phyloP scores from a whole-genome alignment of 92 coral and sea anemone genomes.

The Pocillopora grandis region DNA sequence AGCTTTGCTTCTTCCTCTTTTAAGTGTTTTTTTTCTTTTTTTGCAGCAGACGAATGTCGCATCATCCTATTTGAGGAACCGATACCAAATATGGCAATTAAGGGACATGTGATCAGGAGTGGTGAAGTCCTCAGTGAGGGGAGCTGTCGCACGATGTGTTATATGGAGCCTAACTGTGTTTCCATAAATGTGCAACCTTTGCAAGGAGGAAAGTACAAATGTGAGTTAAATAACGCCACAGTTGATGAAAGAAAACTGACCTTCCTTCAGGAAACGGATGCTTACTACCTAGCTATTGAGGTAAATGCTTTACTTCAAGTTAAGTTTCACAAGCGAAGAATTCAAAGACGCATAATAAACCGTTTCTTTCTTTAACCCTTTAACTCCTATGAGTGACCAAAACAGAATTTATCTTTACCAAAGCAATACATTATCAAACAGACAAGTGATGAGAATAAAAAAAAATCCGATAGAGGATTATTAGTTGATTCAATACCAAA shows the following conservation, averaged over 20 bases:
- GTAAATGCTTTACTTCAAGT: background rate
- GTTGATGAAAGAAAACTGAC: background rate
- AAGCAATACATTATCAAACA: too few species aligned
- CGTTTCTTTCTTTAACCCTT: too few species aligned
- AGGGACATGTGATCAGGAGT: background rate
- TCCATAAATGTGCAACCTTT: slow-evolving; percentile 1
- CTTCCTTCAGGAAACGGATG: background rate
- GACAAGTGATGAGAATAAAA: too few species aligned
- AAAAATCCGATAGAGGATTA: too few species aligned
- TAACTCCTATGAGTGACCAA: too few species aligned
- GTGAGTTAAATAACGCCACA: slow-evolving; percentile 3
- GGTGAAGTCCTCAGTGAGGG: background rate
- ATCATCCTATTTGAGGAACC: slow-evolving; percentile 9
- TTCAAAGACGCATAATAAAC: too few species aligned
- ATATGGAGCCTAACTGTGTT: slow-evolving; percentile 15
- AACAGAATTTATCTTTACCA: too few species aligned
- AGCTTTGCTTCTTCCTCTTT: background rate
- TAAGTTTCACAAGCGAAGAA: background rate
- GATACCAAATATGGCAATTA: slow-evolving; percentile 2
- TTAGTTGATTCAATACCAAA: too few species aligned
- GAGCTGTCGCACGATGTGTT: slow-evolving; percentile 4
- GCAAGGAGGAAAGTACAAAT: background rate
- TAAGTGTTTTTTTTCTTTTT: background rate
- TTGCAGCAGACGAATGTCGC: background rate
- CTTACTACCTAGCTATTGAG: background rate